Base-by-base conservation (phyloP, 2,113 vertebrate species). In the Xiphias gladius region DNA sequence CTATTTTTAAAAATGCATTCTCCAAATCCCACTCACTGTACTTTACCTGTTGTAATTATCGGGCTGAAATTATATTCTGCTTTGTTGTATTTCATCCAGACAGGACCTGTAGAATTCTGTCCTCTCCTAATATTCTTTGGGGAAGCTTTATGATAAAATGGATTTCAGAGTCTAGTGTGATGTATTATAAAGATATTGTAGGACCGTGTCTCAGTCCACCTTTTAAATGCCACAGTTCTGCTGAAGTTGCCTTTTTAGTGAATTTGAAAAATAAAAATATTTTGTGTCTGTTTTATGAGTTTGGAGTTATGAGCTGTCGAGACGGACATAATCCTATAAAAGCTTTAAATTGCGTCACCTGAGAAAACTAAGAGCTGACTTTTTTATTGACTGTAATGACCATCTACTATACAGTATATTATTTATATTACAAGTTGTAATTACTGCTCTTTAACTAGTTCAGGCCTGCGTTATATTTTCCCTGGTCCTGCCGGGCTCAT, bases 361-460 rank as follows among this genome's bases (percentile, higher is more conserved):
- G 43, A 67, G 52, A 39, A 13, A 50, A 46, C 19, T 50, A 26
- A 76, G 5, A 26, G 39, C 58, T 26, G 48, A 50, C 46, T 79
- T 48, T 28, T 68, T 35, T 71, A 41, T 63, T 39, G 55, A 57
- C 73, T 63, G 1, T 57, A 41, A 72, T 80, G 54, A 43, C 61
- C 54, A 61, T 57, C 7, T 73, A 16, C 52, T 69, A 35, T 35
- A 35, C 32, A 35, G 3, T 46, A 73, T 30, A 52, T 64, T 62
- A 69, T 48, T 28, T 26, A 72, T 67, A 62, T 48, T n/a, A 52
- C 39, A 76, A 46, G n/a, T 41, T 76, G 41, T 26, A 79, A 74
- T 52, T 30, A 19, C 20, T 46, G 59, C 54, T 81, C 80, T 37
- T 79, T 41, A 82, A 57, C 26, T 8, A 10, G 65, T 7, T 50